Base-by-base conservation (phyloP, 2,797 vertebrate species). In the Leontocebus nigricollis region DNA sequence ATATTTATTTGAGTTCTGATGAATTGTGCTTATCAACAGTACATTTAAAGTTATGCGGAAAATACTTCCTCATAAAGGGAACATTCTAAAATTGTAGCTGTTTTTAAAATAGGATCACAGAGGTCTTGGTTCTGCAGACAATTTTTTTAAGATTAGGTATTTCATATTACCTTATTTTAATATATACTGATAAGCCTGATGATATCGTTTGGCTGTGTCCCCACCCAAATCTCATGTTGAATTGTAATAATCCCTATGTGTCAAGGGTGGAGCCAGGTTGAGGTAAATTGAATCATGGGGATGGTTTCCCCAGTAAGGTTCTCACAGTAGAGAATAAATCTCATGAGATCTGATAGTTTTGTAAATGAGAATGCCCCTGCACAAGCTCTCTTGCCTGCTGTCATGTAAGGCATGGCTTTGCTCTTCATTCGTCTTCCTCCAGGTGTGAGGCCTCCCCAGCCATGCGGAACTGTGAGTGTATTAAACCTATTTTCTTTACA, bases 1-100 rank as follows among this genome's bases (percentile, higher is more conserved):
- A 88, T 76, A 85, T 64, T 94, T 93, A 77, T 87, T 81, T 93
- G 39, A 70, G 10, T 85, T 95, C 93, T 95, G 12, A 82, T 93
- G 84, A 93, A 84, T 79, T 87, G 20, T 88, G 55, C 50, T 83
- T 14, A 50, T 41, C 15, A 75, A 39, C 26, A 80, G 10, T 26
- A 57, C 50, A 27, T 77, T 70, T 41, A 72, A 95, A 76, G 26
- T 77, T 94, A 50, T 11, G 64, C 11, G 67, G 39, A 83, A 89
- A 80, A 50, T 64, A 3, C 39, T 93, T 87, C 41, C 17, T 55
- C 55, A 4, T 30, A 59, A 83, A 10, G n/a, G 41, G 70, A 89
- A 22, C 20, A 17, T 41, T 70, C 26, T 64, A 76, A 75, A 41
- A 87, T 36, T 70, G 4, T 77, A 93, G 26, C n/a, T 57, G 73